phyloP scores from a whole-genome alignment of 2,113 vertebrate species.

The Microcebus lehilahytsara region DNA sequence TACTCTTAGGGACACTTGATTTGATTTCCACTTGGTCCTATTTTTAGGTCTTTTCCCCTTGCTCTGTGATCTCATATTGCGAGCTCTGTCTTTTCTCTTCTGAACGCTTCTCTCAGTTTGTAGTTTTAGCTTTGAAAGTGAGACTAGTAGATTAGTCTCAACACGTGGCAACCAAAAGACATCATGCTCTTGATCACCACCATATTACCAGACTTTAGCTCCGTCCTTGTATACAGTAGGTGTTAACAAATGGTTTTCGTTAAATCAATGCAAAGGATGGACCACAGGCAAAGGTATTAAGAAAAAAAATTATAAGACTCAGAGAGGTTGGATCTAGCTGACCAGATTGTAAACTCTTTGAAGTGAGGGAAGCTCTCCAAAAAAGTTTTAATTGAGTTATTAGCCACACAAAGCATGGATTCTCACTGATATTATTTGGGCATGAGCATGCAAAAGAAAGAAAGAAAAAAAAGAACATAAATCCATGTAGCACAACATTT shows the following conservation, averaged over 20 bases:
- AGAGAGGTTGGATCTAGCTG: no score
- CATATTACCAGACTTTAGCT: background rate
- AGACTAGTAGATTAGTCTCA: background rate
- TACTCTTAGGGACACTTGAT: background rate
- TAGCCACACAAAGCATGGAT: no score
- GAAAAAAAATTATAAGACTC: no score
- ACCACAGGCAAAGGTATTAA: background rate
- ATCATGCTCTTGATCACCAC: background rate
- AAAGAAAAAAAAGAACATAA: no score
- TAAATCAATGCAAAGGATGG: background rate
- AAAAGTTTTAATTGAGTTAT: no score
- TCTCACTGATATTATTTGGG: no score
- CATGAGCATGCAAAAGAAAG: no score
- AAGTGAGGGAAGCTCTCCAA: no score
- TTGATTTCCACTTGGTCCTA: background rate
- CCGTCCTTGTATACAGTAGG: background rate
- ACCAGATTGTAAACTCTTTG: no score
- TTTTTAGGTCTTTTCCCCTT: background rate
- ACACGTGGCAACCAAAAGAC: background rate
- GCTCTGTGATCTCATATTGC: background rate
- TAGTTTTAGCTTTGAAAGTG: background rate
- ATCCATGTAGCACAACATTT: no score
- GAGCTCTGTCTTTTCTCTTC: background rate
- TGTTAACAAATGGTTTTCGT: background rate
- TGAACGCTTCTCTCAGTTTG: background rate